Evolutionary conservation across 2,797 vertebrate genomes (phyloP).

Genomic region (Yasuhikotakia modesta): DNA sequence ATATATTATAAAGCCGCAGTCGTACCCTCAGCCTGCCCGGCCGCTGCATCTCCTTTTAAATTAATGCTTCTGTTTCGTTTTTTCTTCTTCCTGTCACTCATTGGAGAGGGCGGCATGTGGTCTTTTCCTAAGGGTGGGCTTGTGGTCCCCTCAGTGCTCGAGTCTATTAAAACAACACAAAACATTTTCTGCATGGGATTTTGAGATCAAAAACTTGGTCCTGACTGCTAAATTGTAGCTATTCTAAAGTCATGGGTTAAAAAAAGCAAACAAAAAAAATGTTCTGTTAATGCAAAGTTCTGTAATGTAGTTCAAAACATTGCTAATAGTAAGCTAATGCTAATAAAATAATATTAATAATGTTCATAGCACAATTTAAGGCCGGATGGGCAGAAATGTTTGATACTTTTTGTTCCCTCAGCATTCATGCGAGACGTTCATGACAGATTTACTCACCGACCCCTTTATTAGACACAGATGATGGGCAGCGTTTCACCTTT

Average conservation of each 20-base stretch:
- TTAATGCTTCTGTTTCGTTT: slow-evolving; percentile 91
- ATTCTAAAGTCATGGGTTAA: too few species aligned
- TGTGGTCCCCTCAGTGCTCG: slow-evolving; percentile 77
- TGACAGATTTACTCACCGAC: slow-evolving; percentile 66
- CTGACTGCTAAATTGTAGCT: too few species aligned
- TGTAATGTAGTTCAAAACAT: too few species aligned
- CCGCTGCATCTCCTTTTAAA: slow-evolving; percentile 86
- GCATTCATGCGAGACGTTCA: neutral
- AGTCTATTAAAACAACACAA: slow-evolving; percentile 50
- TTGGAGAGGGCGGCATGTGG: slow-evolving; percentile 82
- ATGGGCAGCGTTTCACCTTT: slow-evolving; percentile 77
- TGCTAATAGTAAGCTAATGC: too few species aligned
- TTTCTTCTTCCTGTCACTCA: slow-evolving; percentile 92
- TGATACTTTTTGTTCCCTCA: too few species aligned
- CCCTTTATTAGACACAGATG: slow-evolving; percentile 78
- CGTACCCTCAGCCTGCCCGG: slow-evolving; percentile 92
- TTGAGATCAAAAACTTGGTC: too few species aligned
- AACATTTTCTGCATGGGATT: neutral
- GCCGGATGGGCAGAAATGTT: too few species aligned
- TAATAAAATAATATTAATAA: too few species aligned
- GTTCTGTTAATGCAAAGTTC: too few species aligned
- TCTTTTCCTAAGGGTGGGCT: slow-evolving; percentile 79
- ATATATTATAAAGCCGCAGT: neutral
- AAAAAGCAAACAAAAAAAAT: too few species aligned
- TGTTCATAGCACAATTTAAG: too few species aligned